A percentile compares a stretch with the other conserved stretches of the same genome.
These are phyloP conservation scores for Ctenoplectra terminalis DNA, from an alignment of 1,140 invertebrate species.

Conservation along the genomic window DNA sequence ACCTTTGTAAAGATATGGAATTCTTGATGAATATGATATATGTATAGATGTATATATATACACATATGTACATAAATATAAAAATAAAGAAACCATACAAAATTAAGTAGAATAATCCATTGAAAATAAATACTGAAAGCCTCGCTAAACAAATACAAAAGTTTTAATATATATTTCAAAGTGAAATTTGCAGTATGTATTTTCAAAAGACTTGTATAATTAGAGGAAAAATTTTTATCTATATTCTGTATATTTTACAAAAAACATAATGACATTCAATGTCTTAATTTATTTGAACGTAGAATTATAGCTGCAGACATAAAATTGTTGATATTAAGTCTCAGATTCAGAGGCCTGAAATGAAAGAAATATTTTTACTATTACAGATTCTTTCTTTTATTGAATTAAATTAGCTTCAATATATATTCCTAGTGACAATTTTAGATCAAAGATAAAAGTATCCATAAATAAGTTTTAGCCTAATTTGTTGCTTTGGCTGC, in stretches of 20 bases:
- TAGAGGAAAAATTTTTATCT: conserved; percentile 42
- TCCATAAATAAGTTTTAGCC: conserved; percentile 57
- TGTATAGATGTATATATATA: conserved; percentile 6
- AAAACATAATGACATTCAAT: conserved; percentile 61
- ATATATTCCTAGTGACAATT: conserved; percentile 64
- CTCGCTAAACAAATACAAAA: conserved; percentile 2
- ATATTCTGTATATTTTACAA: conserved; percentile 57
- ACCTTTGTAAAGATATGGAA: conserved; percentile 4
- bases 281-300: conserved; percentile 63
- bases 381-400: conserved; percentile 61
- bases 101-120: conserved; percentile 14
- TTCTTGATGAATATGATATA: conserved; percentile 1
- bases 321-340: conserved; percentile 75
- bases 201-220: conserved; percentile 47
- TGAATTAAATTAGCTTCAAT: conserved; percentile 56
- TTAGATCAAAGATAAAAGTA: conserved; percentile 54
- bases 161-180: conserved; percentile 34
- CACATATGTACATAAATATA: conserved; percentile 20
- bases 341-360: conserved; percentile 81
- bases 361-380: conserved; percentile 72
- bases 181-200: conserved; percentile 44
- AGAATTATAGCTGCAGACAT: conserved; percentile 67
- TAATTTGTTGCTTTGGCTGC: conserved; percentile 62
- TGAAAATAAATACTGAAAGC: conserved; percentile 32
- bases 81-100: conserved; percentile 18